phyloP scores from a whole-genome alignment of 2,888 invertebrate genomes.

The Latrodectus elegans region DNA sequence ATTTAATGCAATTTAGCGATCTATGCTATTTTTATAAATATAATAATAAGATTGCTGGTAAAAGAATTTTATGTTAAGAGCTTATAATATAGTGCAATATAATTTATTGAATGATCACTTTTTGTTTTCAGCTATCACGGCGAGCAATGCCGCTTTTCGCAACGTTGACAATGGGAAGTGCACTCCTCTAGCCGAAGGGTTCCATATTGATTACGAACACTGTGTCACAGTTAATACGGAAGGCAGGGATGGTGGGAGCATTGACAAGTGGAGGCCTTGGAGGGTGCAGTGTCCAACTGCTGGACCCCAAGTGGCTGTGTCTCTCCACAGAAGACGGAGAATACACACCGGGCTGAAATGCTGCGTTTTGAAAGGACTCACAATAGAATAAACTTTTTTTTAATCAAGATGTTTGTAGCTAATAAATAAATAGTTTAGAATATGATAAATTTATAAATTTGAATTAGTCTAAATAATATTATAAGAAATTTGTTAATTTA shows the following conservation, averaged over 20 bases:
- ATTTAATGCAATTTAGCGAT: no score
- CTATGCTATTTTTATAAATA: no score
- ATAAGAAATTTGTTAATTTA: no score
- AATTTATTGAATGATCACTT: not conserved
- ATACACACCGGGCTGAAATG: conserved; percentile 66
- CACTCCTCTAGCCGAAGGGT: conserved; percentile 34
- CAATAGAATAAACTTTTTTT: conserved; percentile 10
- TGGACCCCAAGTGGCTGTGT: conserved; percentile 57
- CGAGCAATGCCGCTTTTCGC: conserved; percentile 62
- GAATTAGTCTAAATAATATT: no score
- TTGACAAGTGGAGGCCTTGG: conserved; percentile 66
- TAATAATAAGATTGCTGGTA: no score
- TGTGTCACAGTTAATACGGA: conserved; percentile 61
- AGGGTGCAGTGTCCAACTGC: conserved; percentile 55
- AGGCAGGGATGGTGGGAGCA: conserved; percentile 40
- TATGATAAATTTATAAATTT: no score
- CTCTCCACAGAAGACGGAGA: conserved; percentile 41
- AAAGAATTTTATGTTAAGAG: no score
- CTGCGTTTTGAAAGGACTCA: conserved; percentile 46
- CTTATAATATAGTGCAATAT: not conserved
- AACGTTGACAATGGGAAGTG: conserved; percentile 67
- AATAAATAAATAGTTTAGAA: no score
- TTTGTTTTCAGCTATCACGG: conserved; percentile 48
- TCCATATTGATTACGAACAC: conserved; percentile 61
- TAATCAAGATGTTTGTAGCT: not conserved